A percentile compares a stretch with the other conserved stretches of the same genome.
phyloP scores from a whole-genome alignment of 2,797 vertebrate genomes.

The Alectoris magna region DNA sequence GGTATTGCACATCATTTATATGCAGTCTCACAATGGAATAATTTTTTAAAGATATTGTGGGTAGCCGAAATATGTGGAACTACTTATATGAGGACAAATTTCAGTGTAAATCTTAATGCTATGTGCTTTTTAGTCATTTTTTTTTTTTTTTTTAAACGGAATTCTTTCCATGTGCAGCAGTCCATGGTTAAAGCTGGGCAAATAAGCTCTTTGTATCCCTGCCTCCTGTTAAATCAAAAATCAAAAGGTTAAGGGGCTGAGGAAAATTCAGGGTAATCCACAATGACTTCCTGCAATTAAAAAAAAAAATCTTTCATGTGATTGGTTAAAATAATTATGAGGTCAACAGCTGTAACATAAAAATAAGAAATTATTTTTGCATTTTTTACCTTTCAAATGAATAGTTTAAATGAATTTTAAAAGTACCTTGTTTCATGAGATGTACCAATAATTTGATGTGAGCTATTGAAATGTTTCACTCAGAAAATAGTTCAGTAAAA shows the following conservation, averaged over 20 bases:
- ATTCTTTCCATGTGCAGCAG: background rate
- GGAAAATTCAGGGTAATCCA: background rate
- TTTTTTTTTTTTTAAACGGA: background rate
- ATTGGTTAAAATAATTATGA: background rate
- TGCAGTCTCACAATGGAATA: background rate
- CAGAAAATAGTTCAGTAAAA: background rate
- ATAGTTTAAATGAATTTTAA: no score
- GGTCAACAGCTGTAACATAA: background rate
- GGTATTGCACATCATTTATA: constrained; percentile 9
- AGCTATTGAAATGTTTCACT: background rate
- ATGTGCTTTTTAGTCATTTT: background rate
- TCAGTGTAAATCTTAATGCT: background rate
- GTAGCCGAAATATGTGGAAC: constrained; percentile 26
- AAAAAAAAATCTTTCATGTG: background rate
- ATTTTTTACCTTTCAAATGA: background rate
- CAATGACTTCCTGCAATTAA: background rate
- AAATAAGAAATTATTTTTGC: background rate
- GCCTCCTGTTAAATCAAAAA: background rate
- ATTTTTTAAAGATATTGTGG: background rate
- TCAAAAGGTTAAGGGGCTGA: background rate
- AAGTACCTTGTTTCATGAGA: background rate
- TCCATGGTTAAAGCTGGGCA: background rate
- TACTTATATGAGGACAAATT: background rate
- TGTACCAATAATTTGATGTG: background rate
- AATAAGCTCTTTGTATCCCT: background rate